These are phyloP conservation scores for Palythoa grandiflora DNA, from an alignment of 92 coral and sea anemone genomes.

Conservation along the genomic window DNA sequence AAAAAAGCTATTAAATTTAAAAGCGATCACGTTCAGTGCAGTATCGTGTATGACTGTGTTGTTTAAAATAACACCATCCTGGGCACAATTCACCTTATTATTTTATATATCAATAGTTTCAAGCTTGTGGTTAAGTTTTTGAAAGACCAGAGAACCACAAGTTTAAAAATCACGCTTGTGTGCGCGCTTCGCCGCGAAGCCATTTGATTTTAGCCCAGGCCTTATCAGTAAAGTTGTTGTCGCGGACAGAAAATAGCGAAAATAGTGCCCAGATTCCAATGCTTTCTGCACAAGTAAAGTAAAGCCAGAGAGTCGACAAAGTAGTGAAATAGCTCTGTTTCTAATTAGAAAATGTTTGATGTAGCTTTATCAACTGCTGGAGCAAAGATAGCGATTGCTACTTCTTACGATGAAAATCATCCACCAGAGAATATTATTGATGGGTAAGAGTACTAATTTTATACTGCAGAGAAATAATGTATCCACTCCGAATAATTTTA, in stretches of 20 bases:
- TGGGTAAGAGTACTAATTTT: constrained; percentile 69
- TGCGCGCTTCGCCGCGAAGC: too few species aligned
- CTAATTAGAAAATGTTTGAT: constrained; percentile 75
- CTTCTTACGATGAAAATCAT: constrained; percentile 84
- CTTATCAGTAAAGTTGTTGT: neutral
- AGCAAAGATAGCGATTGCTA: constrained; percentile 82
- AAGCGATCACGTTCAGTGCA: too few species aligned
- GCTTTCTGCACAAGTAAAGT: neutral
- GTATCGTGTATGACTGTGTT: too few species aligned
- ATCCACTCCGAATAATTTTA: neutral
- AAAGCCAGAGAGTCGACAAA: neutral
- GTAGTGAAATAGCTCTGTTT: neutral
- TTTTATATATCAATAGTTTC: too few species aligned
- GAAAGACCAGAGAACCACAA: too few species aligned
- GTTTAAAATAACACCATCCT: too few species aligned
- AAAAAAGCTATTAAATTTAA: too few species aligned
- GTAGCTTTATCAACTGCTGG: constrained; percentile 91
- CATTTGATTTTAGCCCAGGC: neutral
- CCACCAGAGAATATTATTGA: constrained; percentile 98
- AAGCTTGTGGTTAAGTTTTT: too few species aligned
- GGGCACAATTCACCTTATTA: too few species aligned
- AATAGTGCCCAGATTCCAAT: neutral
- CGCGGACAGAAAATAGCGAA: neutral
- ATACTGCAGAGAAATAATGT: neutral
- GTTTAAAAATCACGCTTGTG: too few species aligned